Evolutionary conservation across 2,888 invertebrate species (phyloP), one percentile per base, ranked within the genome.

Genomic region (Onthophagus sagittarius): DNA sequence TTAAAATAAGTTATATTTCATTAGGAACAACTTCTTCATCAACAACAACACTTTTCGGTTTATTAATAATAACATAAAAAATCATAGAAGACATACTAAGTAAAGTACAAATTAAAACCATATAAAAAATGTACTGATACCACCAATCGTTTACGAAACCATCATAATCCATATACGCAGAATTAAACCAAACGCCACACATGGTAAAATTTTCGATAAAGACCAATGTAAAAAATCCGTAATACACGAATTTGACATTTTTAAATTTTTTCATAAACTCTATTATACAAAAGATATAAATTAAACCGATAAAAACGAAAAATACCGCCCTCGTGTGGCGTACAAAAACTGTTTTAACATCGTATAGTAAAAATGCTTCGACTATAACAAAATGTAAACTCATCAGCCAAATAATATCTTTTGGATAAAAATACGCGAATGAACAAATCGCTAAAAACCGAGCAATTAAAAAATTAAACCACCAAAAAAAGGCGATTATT

Each of bases 191-290:
- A 65, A 90, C 83, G n/a, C 90, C 83, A n/a, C 92, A 90, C 86
- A 94, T 90, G 14, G 88, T 79, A 67, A 91, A 85, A 79, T 92
- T 93, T 84, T 94, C 92, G 32, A 87, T 77, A 74, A 91, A 88
- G 67, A 91, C 89, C 67, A 93, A 86, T 71, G 88, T 82, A 80
- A 92, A 89, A 86, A 91, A 94, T 71, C 89, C 88, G 76, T 89
- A 85, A 79, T 93, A 90, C 89, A 93, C 92, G 72, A 90, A 86
- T 3, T 91, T 89, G 15, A 92, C 89, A 80, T 91, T 90, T 77
- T 90, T 91, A 82, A 94, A 94, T 83, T 91, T 91, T 72, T 94
- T 89, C 82, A 93, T 92, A 79, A 94, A 93, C 85, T 94, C 94
- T 81, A 94, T 90, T 65, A 94, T 86, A 80, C 92, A 91, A 82